phyloP scores from a whole-genome alignment of 2,113 vertebrate genomes.

The Cettia cetti region DNA sequence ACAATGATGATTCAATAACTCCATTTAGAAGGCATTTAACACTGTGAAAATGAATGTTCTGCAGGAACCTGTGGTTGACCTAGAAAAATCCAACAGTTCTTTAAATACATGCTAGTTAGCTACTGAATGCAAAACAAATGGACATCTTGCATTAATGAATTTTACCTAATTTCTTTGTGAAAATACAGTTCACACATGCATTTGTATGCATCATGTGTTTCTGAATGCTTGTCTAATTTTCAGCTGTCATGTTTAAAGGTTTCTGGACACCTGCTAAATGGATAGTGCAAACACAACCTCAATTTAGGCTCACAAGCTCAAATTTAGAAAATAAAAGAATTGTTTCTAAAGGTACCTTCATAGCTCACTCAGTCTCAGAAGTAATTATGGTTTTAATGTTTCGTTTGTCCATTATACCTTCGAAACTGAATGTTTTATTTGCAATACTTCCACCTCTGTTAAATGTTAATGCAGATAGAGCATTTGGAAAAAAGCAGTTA shows the following conservation, averaged over 20 bases:
- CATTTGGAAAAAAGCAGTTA: background rate
- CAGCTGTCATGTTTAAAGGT: constrained; percentile 1
- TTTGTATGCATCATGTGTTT: background rate
- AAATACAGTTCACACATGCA: background rate
- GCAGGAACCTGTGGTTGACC: background rate
- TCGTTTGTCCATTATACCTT: background rate
- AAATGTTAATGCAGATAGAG: background rate
- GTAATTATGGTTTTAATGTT: background rate
- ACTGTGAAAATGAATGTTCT: background rate
- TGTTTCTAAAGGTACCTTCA: background rate
- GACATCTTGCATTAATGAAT: background rate
- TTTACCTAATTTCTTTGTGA: constrained; percentile 9
- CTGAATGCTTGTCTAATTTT: background rate
- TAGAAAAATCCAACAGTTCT: background rate
- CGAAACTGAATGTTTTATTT: background rate
- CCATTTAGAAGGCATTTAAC: background rate
- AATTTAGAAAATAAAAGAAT: background rate
- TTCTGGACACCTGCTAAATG: constrained; percentile 21
- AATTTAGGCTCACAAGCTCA: background rate
- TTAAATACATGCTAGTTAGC: background rate
- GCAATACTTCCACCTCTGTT: background rate
- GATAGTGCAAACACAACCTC: background rate
- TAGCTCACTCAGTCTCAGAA: background rate
- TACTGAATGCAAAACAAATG: background rate
- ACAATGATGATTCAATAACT: background rate